phyloP scores from a whole-genome alignment of 2,797 vertebrate species.

The Lagothrix lagotricha region DNA sequence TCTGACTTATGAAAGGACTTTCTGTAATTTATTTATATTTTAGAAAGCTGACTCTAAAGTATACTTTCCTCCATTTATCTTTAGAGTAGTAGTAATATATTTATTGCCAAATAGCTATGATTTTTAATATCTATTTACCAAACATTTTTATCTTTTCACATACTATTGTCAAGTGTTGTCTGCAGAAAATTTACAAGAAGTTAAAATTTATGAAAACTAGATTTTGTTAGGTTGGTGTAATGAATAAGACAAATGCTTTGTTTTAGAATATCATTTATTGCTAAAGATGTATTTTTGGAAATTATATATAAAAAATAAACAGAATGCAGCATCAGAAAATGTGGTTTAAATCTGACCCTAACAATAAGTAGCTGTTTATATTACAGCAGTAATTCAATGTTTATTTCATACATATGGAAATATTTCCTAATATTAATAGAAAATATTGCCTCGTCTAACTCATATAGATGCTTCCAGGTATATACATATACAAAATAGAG shows the following conservation, averaged over 20 bases:
- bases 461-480: neutral
- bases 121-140: neutral
- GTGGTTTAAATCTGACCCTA: neutral
- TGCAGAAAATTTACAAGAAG: neutral
- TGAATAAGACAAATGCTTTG: neutral
- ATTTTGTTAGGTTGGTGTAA: neutral
- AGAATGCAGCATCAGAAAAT: neutral
- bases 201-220: conserved; percentile 35
- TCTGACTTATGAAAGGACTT: conserved; percentile 77
- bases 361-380: neutral
- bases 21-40: conserved; percentile 76
- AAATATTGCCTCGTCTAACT: neutral
- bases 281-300: neutral
- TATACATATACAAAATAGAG: neutral
- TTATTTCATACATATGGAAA: neutral
- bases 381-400: neutral
- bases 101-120: conserved; percentile 33
- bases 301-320: neutral
- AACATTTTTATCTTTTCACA: neutral
- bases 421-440: neutral
- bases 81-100: neutral
- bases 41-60: conserved; percentile 13
- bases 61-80: conserved; percentile 29
- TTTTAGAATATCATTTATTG: neutral
- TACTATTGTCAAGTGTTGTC: neutral